Base-by-base conservation (phyloP, 2,797 vertebrate species). In the Okamejei kenojei region DNA sequence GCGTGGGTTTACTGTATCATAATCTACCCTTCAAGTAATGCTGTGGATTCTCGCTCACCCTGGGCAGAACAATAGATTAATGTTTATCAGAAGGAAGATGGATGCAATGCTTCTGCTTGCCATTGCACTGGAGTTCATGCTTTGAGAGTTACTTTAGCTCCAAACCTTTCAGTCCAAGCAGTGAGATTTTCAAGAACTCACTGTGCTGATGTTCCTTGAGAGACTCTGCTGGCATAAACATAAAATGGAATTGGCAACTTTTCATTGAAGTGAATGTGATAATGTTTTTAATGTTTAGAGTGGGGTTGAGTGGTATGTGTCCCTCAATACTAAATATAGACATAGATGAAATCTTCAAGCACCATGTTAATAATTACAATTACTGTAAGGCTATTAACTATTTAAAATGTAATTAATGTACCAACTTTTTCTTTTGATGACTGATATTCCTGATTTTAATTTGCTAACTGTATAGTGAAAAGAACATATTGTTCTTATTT, bases 401-500 rank as follows among this genome's bases (percentile, higher is more conserved):
- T 74, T 92, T 15, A 74, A 54, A 76, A 4, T 23, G n/a, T 92
- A 71, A 54, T 58, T 74, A 92, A 92, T 92, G 71, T 76, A 29
- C 21, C 68, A 76, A 4, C 13, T 5, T 92, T 74, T 91, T 76
- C 90, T 71, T 38, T 76, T 92, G 90, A 35, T 92, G 38, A n/a
- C 71, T 58, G 38, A 58, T 54, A 54, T 92, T 92, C 73, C 71
- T 92, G 71, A 74, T 93, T 93, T 93, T 91, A 92, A 94, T 13
- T 82, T 94, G 71, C 93, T 91, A 93, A 94, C 94, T 91, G 88
- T 94, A 74, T 93, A 91, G 78, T 86, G 88, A 90, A 93, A 84
- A 84, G 73, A 88, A 94, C 90, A 93, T 94, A 93, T 94, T 68
- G 93, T 93, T 93, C 7, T 73, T 90, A 93, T 93, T 93, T 88